These are phyloP conservation scores for Antedon mediterranea DNA, from an alignment of 53 echinoderm and acorn worm species.

Conservation along the genomic window DNA sequence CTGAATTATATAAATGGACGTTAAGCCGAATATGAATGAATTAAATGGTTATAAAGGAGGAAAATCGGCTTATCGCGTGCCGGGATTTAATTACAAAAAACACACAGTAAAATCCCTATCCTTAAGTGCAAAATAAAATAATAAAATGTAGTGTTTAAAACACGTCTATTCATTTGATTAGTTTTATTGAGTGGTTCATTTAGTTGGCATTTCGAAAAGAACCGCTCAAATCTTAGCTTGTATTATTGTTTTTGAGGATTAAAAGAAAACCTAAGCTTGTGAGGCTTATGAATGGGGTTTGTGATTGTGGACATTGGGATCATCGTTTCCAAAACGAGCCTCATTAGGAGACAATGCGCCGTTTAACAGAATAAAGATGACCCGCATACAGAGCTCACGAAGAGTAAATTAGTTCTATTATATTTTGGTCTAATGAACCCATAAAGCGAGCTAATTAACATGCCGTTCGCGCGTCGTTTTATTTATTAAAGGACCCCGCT, in stretches of 20 bases:
- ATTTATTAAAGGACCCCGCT: no score
- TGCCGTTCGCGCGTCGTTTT: neutral
- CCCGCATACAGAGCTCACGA: neutral
- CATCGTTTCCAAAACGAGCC: neutral
- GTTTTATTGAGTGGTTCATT: neutral
- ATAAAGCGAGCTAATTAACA: neutral
- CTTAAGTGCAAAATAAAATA: neutral
- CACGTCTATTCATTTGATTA: neutral
- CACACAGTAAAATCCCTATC: neutral
- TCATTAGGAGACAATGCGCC: neutral
- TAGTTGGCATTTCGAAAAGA: neutral
- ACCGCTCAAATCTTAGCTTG: neutral
- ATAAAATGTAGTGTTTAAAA: neutral
- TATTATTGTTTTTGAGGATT: neutral
- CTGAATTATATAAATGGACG: neutral
- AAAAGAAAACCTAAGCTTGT: neutral
- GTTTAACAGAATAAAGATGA: neutral
- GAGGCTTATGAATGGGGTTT: neutral
- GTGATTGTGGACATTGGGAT: neutral
- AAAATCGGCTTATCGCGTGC: neutral
- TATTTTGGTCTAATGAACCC: neutral
- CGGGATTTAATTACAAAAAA: neutral
- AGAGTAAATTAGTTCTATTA: neutral
- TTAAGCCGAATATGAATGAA: neutral
- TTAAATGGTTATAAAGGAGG: neutral